A percentile compares a stretch with the other conserved stretches of the same genome.
These are phyloP conservation scores for Hirtodrosophila confusa DNA, from an alignment of 2,888 invertebrate species.

Conservation along the genomic window DNA sequence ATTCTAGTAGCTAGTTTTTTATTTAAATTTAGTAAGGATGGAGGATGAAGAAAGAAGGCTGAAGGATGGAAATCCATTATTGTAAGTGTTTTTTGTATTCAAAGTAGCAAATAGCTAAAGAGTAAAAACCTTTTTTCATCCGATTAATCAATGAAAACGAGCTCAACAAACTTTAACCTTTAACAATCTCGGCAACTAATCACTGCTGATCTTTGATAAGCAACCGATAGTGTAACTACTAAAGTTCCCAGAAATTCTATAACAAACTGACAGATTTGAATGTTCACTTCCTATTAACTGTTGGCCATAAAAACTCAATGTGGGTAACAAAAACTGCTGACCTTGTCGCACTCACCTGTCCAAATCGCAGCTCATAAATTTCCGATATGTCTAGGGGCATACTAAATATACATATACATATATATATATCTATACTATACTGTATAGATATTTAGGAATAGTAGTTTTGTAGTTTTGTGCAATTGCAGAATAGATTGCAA, in stretches of 20 bases:
- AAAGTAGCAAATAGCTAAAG: too few species aligned
- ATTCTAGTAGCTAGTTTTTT: too few species aligned
- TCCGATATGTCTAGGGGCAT: neutral
- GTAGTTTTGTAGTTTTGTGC: constrained; percentile 22
- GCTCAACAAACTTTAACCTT: neutral
- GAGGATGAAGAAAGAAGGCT: too few species aligned
- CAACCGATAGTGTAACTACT: too few species aligned
- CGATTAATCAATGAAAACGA: too few species aligned
- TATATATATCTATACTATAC: neutral
- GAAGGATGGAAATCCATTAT: too few species aligned
- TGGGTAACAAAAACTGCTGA: constrained; percentile 12
- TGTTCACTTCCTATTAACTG: constrained; percentile 4
- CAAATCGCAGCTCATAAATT: constrained; percentile 19
- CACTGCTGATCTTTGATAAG: too few species aligned
- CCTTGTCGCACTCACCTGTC: constrained; percentile 22
- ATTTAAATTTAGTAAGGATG: too few species aligned
- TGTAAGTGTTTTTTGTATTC: too few species aligned
- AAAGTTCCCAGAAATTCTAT: neutral
- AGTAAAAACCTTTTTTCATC: too few species aligned
- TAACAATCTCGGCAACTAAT: neutral
- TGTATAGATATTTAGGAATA: neutral
- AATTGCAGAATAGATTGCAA: constrained; percentile 47
- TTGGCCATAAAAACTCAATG: neutral
- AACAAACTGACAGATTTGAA: too few species aligned
- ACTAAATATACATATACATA: constrained; percentile 1